A percentile compares a stretch with the other conserved stretches of the same genome.
These are phyloP conservation scores for Matsumyia berberina DNA, from an alignment of 2,888 invertebrate species.

Conservation along the genomic window DNA sequence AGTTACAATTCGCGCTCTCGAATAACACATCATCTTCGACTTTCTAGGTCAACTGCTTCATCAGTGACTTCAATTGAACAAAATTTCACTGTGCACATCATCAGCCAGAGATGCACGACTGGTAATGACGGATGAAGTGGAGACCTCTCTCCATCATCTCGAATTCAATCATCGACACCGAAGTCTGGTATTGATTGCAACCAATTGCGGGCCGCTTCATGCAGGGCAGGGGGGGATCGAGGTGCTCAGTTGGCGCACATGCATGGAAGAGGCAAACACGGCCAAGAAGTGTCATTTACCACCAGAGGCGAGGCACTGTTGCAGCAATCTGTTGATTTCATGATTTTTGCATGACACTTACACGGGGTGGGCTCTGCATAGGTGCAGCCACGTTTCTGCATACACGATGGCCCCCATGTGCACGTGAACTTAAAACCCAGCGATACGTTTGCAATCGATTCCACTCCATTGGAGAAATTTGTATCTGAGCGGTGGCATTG, in stretches of 20 bases:
- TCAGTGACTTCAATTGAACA: slow-evolving; percentile 31
- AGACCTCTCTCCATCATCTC: slow-evolving; percentile 68
- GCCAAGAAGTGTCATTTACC: slow-evolving; percentile 62
- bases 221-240: slow-evolving; percentile 25
- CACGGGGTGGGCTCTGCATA: slow-evolving; percentile 28
- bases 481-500: not conserved
- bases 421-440: too few species aligned
- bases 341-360: slow-evolving; percentile 65
- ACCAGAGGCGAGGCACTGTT: slow-evolving; percentile 6
- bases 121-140: slow-evolving; percentile 63
- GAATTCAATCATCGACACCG: slow-evolving; percentile 73
- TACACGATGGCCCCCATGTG: not conserved
- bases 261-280: slow-evolving; percentile 33
- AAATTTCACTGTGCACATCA: slow-evolving; percentile 43
- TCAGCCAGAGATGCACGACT: slow-evolving; percentile 23
- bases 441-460: not conserved
- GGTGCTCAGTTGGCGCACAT: slow-evolving; percentile 9
- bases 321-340: slow-evolving; percentile 69
- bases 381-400: not conserved
- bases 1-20: slow-evolving; percentile 39
- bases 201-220: slow-evolving; percentile 38
- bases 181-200: slow-evolving; percentile 69
- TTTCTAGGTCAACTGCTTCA: slow-evolving; percentile 72
- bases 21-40: slow-evolving; percentile 43
- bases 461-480: not conserved